Evolutionary conservation across 2,797 vertebrate genomes (phyloP).

Genomic region (Picus viridis): DNA sequence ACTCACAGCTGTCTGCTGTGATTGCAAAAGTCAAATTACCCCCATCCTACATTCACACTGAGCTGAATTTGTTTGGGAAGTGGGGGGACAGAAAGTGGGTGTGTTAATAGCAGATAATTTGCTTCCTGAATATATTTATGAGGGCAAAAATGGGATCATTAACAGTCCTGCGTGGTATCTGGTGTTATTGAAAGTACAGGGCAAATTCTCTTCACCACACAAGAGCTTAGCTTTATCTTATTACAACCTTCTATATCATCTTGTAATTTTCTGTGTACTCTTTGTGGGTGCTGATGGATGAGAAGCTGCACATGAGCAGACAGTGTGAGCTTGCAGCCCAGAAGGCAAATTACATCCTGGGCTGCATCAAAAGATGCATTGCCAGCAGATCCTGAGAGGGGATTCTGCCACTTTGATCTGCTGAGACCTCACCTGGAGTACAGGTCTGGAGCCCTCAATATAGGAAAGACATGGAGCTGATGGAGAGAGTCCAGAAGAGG

Average conservation of each 20-base stretch:
- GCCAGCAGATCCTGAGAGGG: too few relatives aligned
- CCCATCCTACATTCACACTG: conserved; percentile 42
- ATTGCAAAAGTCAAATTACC: conserved; percentile 57
- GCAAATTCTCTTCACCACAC: neutral
- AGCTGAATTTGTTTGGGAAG: conserved; percentile 60
- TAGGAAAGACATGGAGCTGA: too few relatives aligned
- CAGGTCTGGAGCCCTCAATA: too few relatives aligned
- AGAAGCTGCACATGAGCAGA: too few relatives aligned
- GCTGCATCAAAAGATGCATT: too few relatives aligned
- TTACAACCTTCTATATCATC: neutral
- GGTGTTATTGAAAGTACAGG: neutral
- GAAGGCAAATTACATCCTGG: too few relatives aligned
- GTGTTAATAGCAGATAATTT: conserved; percentile 60
- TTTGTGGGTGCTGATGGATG: too few relatives aligned
- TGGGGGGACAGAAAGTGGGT: neutral
- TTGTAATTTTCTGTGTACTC: neutral
- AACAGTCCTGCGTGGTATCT: neutral
- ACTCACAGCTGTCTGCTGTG: conserved; percentile 58
- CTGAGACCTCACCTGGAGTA: too few relatives aligned
- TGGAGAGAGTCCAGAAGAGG: too few relatives aligned
- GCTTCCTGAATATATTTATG: conserved; percentile 26
- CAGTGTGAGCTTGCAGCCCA: too few relatives aligned
- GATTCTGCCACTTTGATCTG: too few relatives aligned
- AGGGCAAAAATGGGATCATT: conserved; percentile 40
- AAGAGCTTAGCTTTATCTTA: neutral